Evolutionary conservation across 2,113 vertebrate species (phyloP), one percentile per base, ranked within the genome.

Genomic region (Hypocryptadius cinnamomeus): DNA sequence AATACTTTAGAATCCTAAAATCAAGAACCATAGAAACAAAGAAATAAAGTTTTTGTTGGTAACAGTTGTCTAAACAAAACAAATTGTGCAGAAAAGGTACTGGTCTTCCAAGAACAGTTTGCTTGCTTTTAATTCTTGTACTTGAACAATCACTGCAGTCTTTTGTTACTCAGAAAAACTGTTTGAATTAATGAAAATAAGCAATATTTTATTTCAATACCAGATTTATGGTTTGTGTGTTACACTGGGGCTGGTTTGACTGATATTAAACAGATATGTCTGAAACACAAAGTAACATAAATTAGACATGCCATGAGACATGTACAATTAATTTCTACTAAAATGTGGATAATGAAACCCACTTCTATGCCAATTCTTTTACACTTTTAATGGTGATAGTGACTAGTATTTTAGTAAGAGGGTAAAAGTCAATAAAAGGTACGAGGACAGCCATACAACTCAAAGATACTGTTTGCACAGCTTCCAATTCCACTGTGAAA

Each of bases 241-340:
- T 96, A 97, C 89, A 96, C 60, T 48, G 85, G 96, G 97, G 86
- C 71, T 91, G 74, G 66, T 89, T 85, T 96, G 81, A 69, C 68
- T 94, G 92, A 90, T 93, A 92, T 92, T 78, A 64, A 94, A 94
- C 73, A 95, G 82, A 22, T 64, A 93, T 82, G 90, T 90, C 90
- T 96, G 80, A 94, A 95, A 96, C 77, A 94, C 92, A 91, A 86
- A 95, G 25, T 95, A 85, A 96, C 93, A 97, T 97, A 98, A 98
- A 97, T 98, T 95, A 97, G 95, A 97, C 95, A 96, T 97, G 96
- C 95, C 90, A 87, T 70, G 64, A 88, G 92, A 97, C 96, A 97
- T 95, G 94, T 95, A 95, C 93, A 70, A 89, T 89, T 94, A 92
- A 89, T 91, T 97, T 97, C 86, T 97, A 77, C 64, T 88, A 88